Evolutionary conservation across 1,140 invertebrate genomes (phyloP), one percentile per base, ranked within the genome.

Genomic region (Tribolium castaneum): DNA sequence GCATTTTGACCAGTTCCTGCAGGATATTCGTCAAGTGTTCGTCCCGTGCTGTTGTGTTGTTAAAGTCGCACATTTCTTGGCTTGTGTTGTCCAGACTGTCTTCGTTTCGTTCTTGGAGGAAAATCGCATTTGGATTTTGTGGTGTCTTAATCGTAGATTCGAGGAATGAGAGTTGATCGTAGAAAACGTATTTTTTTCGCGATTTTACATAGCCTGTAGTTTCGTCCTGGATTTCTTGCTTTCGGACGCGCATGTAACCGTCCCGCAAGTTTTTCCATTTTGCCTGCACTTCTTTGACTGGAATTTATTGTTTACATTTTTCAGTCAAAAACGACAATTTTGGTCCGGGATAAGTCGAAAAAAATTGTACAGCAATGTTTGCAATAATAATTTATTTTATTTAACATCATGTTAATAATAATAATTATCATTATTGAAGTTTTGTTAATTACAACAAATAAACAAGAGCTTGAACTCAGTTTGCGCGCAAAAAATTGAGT

Each of bases 221-320:
- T 35, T 54, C 59, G 10, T 80, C 77, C 12, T 81, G 78, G 45
- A 81, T 74, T 14, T 81, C 50, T 70, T 75, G 71, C 30, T 76
- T 71, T 45, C 78, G 66, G 1, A 75, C 76, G 1, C 80, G 66
- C 2, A 75, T 74, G 45, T 79, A 82, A 12, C 77, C 81, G 51
- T 83, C 82, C 10, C 80, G 59, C 3, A 83, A 22, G 5, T 80
- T 74, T 77, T 81, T 83, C 82, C 82, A 83, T 80, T 82, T 83
- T 6, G 75, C 34, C 51, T 83, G 82, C 19, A 83, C 49, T 59
- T 83, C 81, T 75, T 76, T 79, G 6, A 78, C 82, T 83, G 75
- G 12, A 82, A 83, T 54, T 30, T 30, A 70, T 19, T 34, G 22
- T 22, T n/a, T 25, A 34, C 25, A 3, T 30, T 1, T 19, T 19